These are phyloP conservation scores for Trachops cirrhosus DNA, from an alignment of 2,797 vertebrate genomes.

Conservation along the genomic window DNA sequence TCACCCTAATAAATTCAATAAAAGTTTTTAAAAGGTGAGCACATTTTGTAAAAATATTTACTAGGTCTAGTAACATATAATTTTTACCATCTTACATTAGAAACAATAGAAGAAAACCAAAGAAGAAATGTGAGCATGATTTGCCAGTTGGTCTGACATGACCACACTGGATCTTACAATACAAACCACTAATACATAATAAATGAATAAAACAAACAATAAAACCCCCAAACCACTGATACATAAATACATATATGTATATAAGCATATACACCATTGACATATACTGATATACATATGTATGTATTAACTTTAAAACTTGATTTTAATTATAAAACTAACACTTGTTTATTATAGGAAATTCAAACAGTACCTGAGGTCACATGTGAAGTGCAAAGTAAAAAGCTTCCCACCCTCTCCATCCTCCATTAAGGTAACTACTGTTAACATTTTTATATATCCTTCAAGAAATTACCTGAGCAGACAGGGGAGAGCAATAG, in stretches of 20 bases:
- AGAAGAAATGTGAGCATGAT: background rate
- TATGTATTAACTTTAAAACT: conserved; percentile 5
- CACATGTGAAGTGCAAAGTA: background rate
- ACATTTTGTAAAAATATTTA: conserved; percentile 25
- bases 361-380: background rate
- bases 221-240: background rate
- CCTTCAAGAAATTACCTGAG: background rate
- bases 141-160: background rate
- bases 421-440: background rate
- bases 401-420: background rate
- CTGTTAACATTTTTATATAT: background rate
- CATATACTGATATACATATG: background rate
- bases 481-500: no score
- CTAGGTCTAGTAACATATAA: background rate
- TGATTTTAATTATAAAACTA: conserved; percentile 27
- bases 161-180: background rate
- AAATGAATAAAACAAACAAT: background rate
- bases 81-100: conserved; percentile 38
- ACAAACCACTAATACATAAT: background rate
- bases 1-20: background rate
- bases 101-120: background rate
- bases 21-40: background rate
- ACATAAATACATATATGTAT: background rate
- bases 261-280: background rate
- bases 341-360: background rate